phyloP scores from a whole-genome alignment of 2,113 vertebrate species.

The Malurus cyaneus region DNA sequence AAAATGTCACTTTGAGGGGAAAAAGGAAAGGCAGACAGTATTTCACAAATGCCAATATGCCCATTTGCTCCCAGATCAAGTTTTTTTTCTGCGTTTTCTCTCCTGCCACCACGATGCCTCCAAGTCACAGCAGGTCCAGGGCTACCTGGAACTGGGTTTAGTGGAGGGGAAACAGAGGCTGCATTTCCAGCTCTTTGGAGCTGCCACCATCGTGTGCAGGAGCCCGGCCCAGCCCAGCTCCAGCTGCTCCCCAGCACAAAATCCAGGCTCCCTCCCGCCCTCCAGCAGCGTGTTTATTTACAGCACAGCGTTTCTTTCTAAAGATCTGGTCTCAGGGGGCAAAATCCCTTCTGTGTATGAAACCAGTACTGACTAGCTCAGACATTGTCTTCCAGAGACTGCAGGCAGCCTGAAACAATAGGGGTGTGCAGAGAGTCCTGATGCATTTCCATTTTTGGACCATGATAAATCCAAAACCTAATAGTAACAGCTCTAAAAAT shows the following conservation, averaged over 20 bases:
- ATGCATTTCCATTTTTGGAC: conserved; percentile 33
- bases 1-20: neutral
- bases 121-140: neutral
- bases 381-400: neutral
- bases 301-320: neutral
- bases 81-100: neutral
- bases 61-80: neutral
- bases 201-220: neutral
- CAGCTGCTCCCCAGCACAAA: neutral
- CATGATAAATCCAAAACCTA: neutral
- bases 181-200: neutral
- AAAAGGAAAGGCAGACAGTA: neutral
- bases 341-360: neutral
- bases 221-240: neutral
- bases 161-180: rapidly evolving
- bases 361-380: neutral
- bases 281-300: neutral
- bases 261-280: neutral
- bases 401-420: conserved; percentile 42
- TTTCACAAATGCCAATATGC: neutral
- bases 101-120: neutral
- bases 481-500: conserved; percentile 32
- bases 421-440: neutral
- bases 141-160: neutral
- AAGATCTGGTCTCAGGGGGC: neutral